Evolutionary conservation across 2,888 invertebrate genomes (phyloP), one percentile per base, ranked within the genome.

Genomic region (Chaetogeoica ovagalla): DNA sequence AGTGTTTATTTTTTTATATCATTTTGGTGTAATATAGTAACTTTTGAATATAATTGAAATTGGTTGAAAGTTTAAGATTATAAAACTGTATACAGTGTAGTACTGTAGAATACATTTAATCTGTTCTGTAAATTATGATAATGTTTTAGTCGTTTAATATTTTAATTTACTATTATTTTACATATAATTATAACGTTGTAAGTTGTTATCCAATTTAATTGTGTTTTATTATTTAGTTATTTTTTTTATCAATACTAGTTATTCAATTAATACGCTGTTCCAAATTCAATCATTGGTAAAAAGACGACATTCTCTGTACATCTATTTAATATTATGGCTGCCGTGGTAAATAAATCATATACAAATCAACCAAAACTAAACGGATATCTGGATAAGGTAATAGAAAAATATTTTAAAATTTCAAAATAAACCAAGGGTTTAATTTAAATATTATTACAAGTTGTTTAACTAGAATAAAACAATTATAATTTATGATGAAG

Each of bases 301-400:
- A 4, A 57, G 11, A 30, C 37, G 13, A 17, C 59, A 71, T 1
- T 57, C n/a, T 68, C 15, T 13, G 19, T 55, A 17, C 6, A n/a
- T 48, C 21, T 5, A 66, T 3, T 59, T 15, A n/a, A 48, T 60
- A 13, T 62, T 39, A 65, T 74, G 74, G 39, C 55, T 3, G 13
- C 63, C 11, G 5, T 21, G 6, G 1, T 39, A 39, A 74, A 39
- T 21, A 73, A 59, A 68, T 21, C 39, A 13, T 52, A 23, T 43
- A 21, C 13, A 43, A 39, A 75, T 72, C 19, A 60, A 19, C 17
- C 39, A 63, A 62, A 69, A 3, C 60, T 68, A 63, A 74, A 74
- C 52, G 60, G 68, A 69, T 69, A n/a, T 19, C 4, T 55, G 17
- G 5, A 52, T 37, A 62, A 71, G 69, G 69, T 70, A 63, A 72